phyloP scores from a whole-genome alignment of 1,140 invertebrate genomes.

The Drosophila ficusphila region DNA sequence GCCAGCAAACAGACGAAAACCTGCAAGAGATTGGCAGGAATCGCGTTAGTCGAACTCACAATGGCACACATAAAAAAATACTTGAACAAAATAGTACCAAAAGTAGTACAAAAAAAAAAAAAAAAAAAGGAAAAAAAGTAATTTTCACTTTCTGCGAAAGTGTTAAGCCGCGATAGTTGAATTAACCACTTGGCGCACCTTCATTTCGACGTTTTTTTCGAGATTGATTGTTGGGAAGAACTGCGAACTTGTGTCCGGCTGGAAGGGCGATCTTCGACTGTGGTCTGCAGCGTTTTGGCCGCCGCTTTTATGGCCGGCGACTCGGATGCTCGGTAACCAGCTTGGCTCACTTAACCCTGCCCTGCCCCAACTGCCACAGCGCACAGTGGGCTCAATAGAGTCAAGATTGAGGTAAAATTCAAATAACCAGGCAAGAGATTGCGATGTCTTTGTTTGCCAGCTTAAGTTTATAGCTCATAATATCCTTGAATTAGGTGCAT shows the following conservation, averaged over 20 bases:
- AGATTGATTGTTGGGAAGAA: constrained; percentile 13
- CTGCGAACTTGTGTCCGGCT: constrained; percentile 43
- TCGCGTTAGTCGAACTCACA: constrained; percentile 10
- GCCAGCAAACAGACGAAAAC: constrained; percentile 78
- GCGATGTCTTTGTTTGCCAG: too few species aligned
- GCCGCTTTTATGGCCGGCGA: constrained; percentile 56
- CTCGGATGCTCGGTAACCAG: constrained; percentile 13
- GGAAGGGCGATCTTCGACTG: constrained; percentile 70
- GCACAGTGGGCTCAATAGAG: not conserved
- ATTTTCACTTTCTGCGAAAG: constrained; percentile 10
- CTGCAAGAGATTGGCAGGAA: constrained; percentile 29
- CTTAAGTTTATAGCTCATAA: too few species aligned
- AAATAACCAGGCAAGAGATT: too few species aligned
- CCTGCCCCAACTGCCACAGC: constrained; percentile 2
- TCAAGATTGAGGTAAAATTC: not conserved
- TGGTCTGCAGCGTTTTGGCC: constrained; percentile 22
- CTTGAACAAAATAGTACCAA: too few species aligned
- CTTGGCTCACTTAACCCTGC: constrained; percentile 10
- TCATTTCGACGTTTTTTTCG: constrained; percentile 45
- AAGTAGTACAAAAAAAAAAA: constrained; percentile 13
- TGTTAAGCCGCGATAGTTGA: constrained; percentile 31
- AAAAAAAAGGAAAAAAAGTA: constrained; percentile 4
- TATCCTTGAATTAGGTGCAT: too few species aligned
- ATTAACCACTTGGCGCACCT: constrained; percentile 40
- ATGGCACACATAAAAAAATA: constrained; percentile 16